Base-by-base conservation (phyloP, 2,113 vertebrate species). In the Heterocephalus glaber region DNA sequence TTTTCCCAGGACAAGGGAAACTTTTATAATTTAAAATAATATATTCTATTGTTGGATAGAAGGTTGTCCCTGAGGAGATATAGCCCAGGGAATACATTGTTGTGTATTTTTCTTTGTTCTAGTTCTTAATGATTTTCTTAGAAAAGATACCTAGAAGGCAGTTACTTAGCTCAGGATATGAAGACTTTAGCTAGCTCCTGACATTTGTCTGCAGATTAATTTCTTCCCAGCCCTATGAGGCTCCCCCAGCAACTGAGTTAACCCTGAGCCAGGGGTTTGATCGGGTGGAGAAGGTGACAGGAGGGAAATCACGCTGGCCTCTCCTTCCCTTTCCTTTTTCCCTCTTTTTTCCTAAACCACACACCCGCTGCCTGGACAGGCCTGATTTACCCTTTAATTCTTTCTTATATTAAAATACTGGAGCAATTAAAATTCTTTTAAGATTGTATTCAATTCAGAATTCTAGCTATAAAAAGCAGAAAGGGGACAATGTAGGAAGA, bases 61-160 rank as follows among this genome's bases (percentile, higher is more conserved):
- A 72, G 16, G 10, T 82, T 80, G 19, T 80, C 94, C 83, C 77
- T 52, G 14, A 65, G 66, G 89, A 93, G 22, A 72, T 49, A 49
- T 26, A 41, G 70, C 77, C 90, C 89, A 81, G 33, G 22, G 38
- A 94, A 49, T 72, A 61, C 47, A 61, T 41, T 33, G 33, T 65
- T 66, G 38, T 80, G 33, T 79, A 63, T 95, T 89, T 89, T 61
- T 88, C 54, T 14, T 56, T 35, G 54, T 58, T 84, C 87, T 82
- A 81, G 28, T 94, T 96, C 49, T 90, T 85, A 76, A 85, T 72
- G 82, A 49, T 96, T 97, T 95, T 87, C 81, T 88, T 92, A 85
- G 65, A 88, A 70, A 86, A 92, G n/a, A 91, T 87, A 83, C 41
- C 52, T 85, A 63, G 26, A 82, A 82, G 77, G 52, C 60, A 96